Conservation (phyloP, 2,888 invertebrate species). For the Beris chalybata region DNA sequence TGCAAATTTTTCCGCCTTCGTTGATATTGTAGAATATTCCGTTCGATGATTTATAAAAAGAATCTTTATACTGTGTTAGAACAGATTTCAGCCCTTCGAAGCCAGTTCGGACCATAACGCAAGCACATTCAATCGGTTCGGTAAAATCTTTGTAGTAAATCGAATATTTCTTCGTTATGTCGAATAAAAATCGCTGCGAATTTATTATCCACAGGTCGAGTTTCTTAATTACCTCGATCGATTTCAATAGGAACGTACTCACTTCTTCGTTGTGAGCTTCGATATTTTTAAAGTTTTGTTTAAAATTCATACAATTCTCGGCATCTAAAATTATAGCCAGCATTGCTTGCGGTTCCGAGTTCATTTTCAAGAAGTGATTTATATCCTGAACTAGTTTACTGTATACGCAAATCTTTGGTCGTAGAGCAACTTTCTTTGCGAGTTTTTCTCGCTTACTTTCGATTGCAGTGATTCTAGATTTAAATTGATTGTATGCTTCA, state of each 20-base stretch:
- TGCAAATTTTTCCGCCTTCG: slow-evolving; percentile 44
- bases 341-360: slow-evolving; percentile 48
- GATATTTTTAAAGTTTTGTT: neutral
- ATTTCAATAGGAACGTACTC: neutral
- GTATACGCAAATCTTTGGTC: slow-evolving; percentile 51
- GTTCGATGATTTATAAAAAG: slow-evolving; percentile 24
- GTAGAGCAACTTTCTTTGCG: slow-evolving; percentile 50
- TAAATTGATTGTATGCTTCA: slow-evolving; percentile 46
- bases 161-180: slow-evolving; percentile 59
- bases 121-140: slow-evolving; percentile 68
- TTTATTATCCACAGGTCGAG: slow-evolving; percentile 53
- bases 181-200: slow-evolving; percentile 50
- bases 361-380: slow-evolving; percentile 51
- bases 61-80: slow-evolving; percentile 54
- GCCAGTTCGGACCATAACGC: slow-evolving; percentile 69
- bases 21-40: slow-evolving; percentile 41
- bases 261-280: neutral
- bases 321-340: slow-evolving; percentile 44
- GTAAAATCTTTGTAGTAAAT: slow-evolving; percentile 79
- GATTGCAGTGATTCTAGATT: slow-evolving; percentile 38
- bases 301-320: slow-evolving; percentile 31
- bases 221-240: slow-evolving; percentile 39
- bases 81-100: slow-evolving; percentile 62
- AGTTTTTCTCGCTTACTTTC: slow-evolving; percentile 46
- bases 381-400: slow-evolving; percentile 50